phyloP scores from a whole-genome alignment of 30 jellyfish, hydroid and myxozoan species.

The Cassiopea andromeda region DNA sequence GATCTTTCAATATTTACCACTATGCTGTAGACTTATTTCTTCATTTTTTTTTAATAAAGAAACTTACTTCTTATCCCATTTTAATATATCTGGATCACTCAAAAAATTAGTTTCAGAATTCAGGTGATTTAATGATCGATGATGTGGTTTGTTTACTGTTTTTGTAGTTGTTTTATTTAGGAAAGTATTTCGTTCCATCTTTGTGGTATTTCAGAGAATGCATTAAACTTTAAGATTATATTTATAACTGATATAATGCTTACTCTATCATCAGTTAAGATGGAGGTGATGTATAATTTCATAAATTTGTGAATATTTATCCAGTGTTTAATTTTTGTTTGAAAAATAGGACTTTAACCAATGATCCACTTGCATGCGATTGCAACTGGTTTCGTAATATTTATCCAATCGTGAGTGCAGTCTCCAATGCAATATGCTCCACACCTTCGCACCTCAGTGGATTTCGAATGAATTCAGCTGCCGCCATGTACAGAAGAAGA shows the following conservation, averaged over 20 bases:
- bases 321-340: neutral
- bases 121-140: too few relatives aligned
- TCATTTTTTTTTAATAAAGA: neutral
- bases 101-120: too few relatives aligned
- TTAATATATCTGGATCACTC: too few relatives aligned
- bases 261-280: too few relatives aligned
- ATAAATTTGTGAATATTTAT: too few relatives aligned
- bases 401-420: constrained; percentile 54
- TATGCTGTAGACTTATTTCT: neutral
- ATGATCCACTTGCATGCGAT: constrained; percentile 69
- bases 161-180: too few relatives aligned
- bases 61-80: too few relatives aligned
- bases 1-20: too few relatives aligned
- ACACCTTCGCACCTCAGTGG: constrained; percentile 63
- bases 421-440: constrained; percentile 66
- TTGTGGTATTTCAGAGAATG: too few relatives aligned
- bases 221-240: too few relatives aligned
- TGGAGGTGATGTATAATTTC: neutral
- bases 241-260: too few relatives aligned
- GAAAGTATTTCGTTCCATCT: neutral
- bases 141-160: too few relatives aligned
- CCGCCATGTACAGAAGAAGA: constrained; percentile 27
- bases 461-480: constrained; percentile 25
- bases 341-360: constrained; percentile 47
- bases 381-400: constrained; percentile 63